Evolutionary conservation across 2,113 vertebrate species (phyloP).

Genomic region (Tenebrosternarchus preto): DNA sequence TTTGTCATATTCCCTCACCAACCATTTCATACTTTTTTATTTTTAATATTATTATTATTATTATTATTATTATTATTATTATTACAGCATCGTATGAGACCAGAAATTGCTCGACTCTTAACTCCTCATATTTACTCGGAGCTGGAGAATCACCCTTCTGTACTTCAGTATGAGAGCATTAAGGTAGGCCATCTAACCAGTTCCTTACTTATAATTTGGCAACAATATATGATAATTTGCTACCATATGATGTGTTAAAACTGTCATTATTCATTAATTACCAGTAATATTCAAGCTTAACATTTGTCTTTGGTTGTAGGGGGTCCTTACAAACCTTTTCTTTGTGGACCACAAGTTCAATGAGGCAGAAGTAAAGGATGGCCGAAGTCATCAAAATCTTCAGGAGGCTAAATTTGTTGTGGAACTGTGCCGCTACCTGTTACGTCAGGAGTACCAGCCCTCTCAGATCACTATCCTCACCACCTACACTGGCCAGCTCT

Average conservation of each 20-base stretch:
- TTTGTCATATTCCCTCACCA: not conserved
- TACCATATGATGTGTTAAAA: too few relatives aligned
- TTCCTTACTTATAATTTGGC: not conserved
- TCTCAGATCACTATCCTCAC: conserved; percentile 95
- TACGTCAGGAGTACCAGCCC: conserved; percentile 85
- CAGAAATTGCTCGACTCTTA: conserved; percentile 88
- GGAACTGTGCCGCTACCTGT: conserved; percentile 83
- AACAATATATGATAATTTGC: not conserved
- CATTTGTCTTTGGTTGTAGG: conserved; percentile 69
- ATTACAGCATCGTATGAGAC: conserved; percentile 90
- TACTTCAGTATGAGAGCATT: conserved; percentile 86
- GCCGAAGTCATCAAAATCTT: conserved; percentile 86
- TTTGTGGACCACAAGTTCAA: conserved; percentile 84
- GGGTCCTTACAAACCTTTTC: conserved; percentile 83
- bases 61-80: conserved; percentile 31
- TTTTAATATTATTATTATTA: conserved; percentile 2
- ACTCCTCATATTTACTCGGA: conserved; percentile 87
- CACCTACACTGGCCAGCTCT: conserved; percentile 89
- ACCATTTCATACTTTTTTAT: not conserved
- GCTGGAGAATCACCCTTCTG: conserved; percentile 89
- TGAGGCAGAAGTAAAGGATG: conserved; percentile 85
- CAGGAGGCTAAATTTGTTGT: conserved; percentile 90
- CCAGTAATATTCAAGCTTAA: not conserved
- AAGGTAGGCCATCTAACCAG: conserved; percentile 74
- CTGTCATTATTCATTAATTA: conserved; percentile 11